A percentile compares a stretch with the other conserved stretches of the same genome.
Conservation (phyloP, 2,888 invertebrate genomes). For the Drosophila dives region DNA sequence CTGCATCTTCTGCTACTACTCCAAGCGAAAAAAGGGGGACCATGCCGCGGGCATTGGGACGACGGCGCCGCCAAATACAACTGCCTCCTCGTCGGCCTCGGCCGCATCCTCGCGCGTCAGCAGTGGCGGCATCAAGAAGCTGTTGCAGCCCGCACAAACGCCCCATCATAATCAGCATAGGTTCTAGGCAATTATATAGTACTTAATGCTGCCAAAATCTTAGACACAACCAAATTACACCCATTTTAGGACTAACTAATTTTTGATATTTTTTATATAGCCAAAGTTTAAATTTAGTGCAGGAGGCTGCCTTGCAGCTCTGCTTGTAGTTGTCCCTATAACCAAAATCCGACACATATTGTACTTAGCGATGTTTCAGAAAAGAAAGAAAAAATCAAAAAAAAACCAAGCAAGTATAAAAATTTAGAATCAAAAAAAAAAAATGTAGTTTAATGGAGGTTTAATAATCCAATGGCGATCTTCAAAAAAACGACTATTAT, state of each 20-base stretch:
- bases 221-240: conserved; percentile 3
- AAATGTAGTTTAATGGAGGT: conserved; percentile 22
- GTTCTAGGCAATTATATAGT: conserved; percentile 51
- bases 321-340: conserved; percentile 43
- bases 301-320: conserved; percentile 29
- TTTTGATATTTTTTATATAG: conserved; percentile 69
- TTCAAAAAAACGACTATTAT: conserved; percentile 9
- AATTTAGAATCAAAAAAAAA: neutral
- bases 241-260: conserved; percentile 39
- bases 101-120: conserved; percentile 72
- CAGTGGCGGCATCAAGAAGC: conserved; percentile 63
- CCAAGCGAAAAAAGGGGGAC: conserved; percentile 73
- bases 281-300: conserved; percentile 53
- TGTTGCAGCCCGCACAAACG: conserved; percentile 44
- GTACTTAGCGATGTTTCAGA: conserved; percentile 46
- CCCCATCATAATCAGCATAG: conserved; percentile 58
- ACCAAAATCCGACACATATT: conserved; percentile 27
- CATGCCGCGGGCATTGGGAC: conserved; percentile 28
- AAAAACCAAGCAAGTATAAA: neutral
- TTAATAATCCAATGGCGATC: conserved; percentile 8
- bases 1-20: conserved; percentile 84
- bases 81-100: conserved; percentile 72
- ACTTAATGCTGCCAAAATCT: conserved; percentile 5
- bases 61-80: conserved; percentile 56
- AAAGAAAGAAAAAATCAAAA: conserved; percentile 3